Conservation (phyloP, 1,140 invertebrate genomes). For the Orchesella cincta region DNA sequence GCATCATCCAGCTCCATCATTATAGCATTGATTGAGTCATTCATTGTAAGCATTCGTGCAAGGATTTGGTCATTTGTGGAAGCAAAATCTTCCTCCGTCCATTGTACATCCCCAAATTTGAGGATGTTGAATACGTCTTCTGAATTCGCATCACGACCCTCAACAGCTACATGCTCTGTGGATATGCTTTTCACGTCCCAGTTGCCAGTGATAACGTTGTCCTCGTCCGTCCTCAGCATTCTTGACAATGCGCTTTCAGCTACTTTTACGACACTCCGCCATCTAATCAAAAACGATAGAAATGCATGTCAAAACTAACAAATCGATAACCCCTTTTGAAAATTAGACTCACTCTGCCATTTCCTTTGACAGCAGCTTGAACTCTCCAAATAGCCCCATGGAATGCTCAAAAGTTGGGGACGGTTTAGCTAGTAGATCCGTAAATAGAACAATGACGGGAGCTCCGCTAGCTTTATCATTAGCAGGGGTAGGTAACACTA, state of each 20-base stretch:
- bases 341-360: neutral
- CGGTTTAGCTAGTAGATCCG: slow-evolving; percentile 1
- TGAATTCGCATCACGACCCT: neutral
- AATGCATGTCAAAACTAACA: too few species aligned
- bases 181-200: slow-evolving; percentile 30
- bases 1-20: neutral
- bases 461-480: neutral
- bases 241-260: neutral
- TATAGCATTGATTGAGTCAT: neutral
- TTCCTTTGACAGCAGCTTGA: neutral
- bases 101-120: slow-evolving; percentile 18
- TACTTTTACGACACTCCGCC: neutral
- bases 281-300: slow-evolving; percentile 27
- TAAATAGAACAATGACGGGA: slow-evolving; percentile 15
- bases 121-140: neutral
- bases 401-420: slow-evolving; percentile 35
- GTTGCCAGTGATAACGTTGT: slow-evolving; percentile 34
- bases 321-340: too few species aligned
- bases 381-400: slow-evolving; percentile 9
- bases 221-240: neutral
- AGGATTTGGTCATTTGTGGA: neutral
- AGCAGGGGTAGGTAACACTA: slow-evolving; percentile 23
- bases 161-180: neutral
- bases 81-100: slow-evolving; percentile 30
- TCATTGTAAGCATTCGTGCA: neutral